Evolutionary conservation across 2,888 invertebrate genomes (phyloP), one percentile per base, ranked within the genome.

Genomic region (Drosophila nigricruria): DNA sequence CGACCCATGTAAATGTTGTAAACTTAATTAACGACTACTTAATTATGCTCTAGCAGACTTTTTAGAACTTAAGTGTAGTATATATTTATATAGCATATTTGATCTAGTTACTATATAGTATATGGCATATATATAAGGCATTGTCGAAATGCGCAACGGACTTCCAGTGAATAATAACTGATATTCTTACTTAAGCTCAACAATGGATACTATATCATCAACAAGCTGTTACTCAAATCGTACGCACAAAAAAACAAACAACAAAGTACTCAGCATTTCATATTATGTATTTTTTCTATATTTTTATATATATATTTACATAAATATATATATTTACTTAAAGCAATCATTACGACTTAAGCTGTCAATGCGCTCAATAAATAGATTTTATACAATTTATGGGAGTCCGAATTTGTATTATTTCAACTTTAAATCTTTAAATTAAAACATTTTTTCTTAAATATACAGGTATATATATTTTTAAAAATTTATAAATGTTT

Each of bases 301-400:
- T 59, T 56, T 73, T 68, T 63, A 70, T 69, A 71, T 61, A 68
- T 60, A 70, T 57, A 25, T 6, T 20, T 14, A 42, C 14, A 42
- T 43, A 23, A 16, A 16, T n/a, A 47, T 27, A 47, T 27, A 47
- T 27, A 69, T 65, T 82, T 85, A 86, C 89, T 86, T 88, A 86
- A 80, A 73, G 85, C 89, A 82, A 88, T 50, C 49, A 85, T 63
- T 84, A 82, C 89, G 88, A 86, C 85, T 89, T 89, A 85, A 75
- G 59, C 66, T 70, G 68, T 81, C 63, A 70, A 64, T 60, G 88
- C 88, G 89, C 88, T 88, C 88, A 89, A 88, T 79, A 96, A 90
- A 73, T 80, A 77, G 42, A 67, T 75, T 64, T 70, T 68, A 68
- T 73, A 42, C 53, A 60, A 69, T 23, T 30, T 52, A 47, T 10